Percentiles rank a stretch among this genome's conserved stretches.
phyloP scores from a whole-genome alignment of 2,888 invertebrate genomes.

The Willowsia nigromaculata region DNA sequence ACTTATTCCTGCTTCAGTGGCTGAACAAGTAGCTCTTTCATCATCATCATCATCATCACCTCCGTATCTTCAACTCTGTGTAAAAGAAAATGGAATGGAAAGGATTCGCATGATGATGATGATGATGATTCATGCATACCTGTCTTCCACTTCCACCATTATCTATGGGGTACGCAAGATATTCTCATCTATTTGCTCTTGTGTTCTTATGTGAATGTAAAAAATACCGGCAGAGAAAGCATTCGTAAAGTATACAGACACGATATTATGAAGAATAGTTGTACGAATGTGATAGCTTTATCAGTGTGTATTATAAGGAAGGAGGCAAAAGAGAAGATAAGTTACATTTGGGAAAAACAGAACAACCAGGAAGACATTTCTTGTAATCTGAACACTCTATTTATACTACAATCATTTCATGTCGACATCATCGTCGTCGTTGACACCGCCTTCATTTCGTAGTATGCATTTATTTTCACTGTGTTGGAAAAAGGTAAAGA shows the following conservation, averaged over 20 bases:
- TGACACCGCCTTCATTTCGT: not conserved
- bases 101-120: constrained; percentile 6
- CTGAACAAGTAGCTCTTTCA: not conserved
- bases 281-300: not conserved
- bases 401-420: too few species aligned
- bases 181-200: not conserved
- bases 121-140: constrained; percentile 37
- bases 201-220: not conserved
- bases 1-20: constrained; percentile 13
- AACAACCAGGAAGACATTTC: not conserved
- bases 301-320: not conserved
- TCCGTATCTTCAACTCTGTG: not conserved
- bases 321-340: not conserved
- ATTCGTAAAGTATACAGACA: not conserved
- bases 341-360: not conserved
- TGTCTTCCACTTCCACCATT: not conserved
- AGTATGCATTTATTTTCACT: not conserved
- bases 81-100: not conserved
- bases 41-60: not conserved
- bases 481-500: not conserved
- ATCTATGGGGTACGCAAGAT: not conserved
- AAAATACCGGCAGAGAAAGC: not conserved
- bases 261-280: not conserved
- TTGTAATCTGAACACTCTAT: not conserved
- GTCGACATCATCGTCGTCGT: not conserved